Evolutionary conservation across 2,113 vertebrate genomes (phyloP), one percentile per base, ranked within the genome.

Genomic region (Otocyon megalotis): DNA sequence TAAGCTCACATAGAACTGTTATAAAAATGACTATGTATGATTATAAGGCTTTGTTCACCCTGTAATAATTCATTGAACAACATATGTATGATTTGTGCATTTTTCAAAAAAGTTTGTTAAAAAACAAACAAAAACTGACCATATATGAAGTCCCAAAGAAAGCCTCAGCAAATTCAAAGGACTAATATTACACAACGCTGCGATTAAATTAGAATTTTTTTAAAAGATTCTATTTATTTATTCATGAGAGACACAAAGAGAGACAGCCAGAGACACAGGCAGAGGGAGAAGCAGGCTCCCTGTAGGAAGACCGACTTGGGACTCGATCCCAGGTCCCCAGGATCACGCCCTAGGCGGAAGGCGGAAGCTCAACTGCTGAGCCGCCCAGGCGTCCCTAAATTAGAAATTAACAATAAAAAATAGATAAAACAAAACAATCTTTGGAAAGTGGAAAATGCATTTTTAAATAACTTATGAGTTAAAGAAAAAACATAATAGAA

Each of bases 391-490:
- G 43, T 43, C 43, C 43, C 43, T 94, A 81, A 90, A 54, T 85
- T 93, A 90, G 65, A 97, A 80, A 86, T 77, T 90, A 93, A 96
- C 65, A 97, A 76, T 77, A 86, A 96, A 96, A 94, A 9, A 87
- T 15, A 83, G 32, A 53, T 15, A 82, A 91, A 90, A 85, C 24
- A 91, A 95, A 96, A 53, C 9, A 48, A 74, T 22, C 10, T 71
- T 93, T 71, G 2, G 35, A 88, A 72, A 74, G 26, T 67, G 24
- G 81, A 87, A 83, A 84, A 65, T 37, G 19, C 24, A 79, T 69
- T 94, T 93, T 43, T 77, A 94, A 93, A 76, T 95, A 90, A 90
- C 32, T 84, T 7, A 20, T 26, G 15, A 19, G n/a, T 94, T 94
- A 94, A 95, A 37, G n/a, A 85, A 93, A 84, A 92, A 88, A 50